Evolutionary conservation across 2,113 vertebrate genomes (phyloP).

Genomic region (Phoxinus phoxinus): DNA sequence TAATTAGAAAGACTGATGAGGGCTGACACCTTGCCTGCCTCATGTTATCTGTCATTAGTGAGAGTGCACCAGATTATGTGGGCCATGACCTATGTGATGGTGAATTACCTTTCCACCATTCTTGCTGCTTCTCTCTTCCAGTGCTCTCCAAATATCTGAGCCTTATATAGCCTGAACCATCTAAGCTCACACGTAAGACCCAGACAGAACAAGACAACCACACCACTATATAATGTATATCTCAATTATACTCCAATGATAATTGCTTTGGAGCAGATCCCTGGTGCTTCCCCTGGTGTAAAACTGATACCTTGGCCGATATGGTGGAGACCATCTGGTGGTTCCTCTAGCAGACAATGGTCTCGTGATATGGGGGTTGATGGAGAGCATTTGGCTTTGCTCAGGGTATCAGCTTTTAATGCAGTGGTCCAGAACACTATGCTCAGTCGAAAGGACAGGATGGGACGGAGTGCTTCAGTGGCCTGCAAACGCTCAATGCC

Average conservation of each 20-base stretch:
- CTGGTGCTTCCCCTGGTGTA: slow-evolving; percentile 57
- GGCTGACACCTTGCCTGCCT: slow-evolving; percentile 63
- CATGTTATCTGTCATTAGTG: slow-evolving; percentile 67
- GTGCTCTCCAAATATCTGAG: slow-evolving; percentile 40
- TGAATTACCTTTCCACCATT: slow-evolving; percentile 42
- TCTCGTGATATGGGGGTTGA: slow-evolving; percentile 58
- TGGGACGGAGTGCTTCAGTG: slow-evolving; percentile 33
- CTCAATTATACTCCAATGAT: slow-evolving; percentile 56
- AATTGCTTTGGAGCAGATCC: slow-evolving; percentile 59
- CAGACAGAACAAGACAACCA: slow-evolving; percentile 44
- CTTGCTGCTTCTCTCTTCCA: slow-evolving; percentile 13
- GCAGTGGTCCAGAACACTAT: slow-evolving; percentile 59
- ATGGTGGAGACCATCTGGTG: slow-evolving; percentile 65
- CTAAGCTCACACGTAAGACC: slow-evolving; percentile 28
- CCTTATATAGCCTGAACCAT: background rate
- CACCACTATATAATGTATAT: slow-evolving; percentile 51
- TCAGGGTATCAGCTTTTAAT: slow-evolving; percentile 54
- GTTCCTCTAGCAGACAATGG: slow-evolving; percentile 56
- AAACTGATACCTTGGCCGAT: slow-evolving; percentile 61
- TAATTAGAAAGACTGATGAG: slow-evolving; percentile 65
- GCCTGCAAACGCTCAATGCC: slow-evolving; percentile 51
- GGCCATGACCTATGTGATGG: slow-evolving; percentile 48
- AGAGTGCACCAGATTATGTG: slow-evolving; percentile 62
- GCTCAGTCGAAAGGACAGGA: slow-evolving; percentile 47
- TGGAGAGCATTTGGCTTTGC: slow-evolving; percentile 55